phyloP scores from a whole-genome alignment of 2,797 vertebrate species.

The Girardinus metallicus region DNA sequence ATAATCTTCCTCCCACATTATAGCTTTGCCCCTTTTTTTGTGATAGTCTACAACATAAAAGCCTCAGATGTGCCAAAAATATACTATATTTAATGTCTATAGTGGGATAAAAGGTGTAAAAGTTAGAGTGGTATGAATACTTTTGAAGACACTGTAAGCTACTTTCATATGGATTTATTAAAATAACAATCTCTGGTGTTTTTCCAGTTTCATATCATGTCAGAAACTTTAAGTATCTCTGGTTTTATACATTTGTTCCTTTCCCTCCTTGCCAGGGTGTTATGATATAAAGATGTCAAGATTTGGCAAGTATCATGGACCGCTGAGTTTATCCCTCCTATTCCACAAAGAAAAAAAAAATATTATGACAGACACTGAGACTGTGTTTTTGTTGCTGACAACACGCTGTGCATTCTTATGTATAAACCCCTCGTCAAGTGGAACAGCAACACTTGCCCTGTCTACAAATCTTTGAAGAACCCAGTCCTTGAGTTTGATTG shows the following conservation, averaged over 20 bases:
- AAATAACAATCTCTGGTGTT: slow-evolving; percentile 4
- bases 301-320: slow-evolving; percentile 52
- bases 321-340: slow-evolving; percentile 49
- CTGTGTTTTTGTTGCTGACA: slow-evolving; percentile 49
- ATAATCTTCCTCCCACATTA: not conserved
- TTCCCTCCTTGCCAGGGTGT: slow-evolving; percentile 31
- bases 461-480: slow-evolving; percentile 38
- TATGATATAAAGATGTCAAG: slow-evolving; percentile 57
- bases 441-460: slow-evolving; percentile 24
- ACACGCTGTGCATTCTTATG: slow-evolving; percentile 47
- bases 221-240: slow-evolving; percentile 13
- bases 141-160: not conserved
- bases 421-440: slow-evolving; percentile 34
- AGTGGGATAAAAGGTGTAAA: not conserved
- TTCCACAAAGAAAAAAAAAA: slow-evolving; percentile 29
- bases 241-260: slow-evolving; percentile 25
- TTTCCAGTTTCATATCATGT: not conserved
- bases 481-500: slow-evolving; percentile 27
- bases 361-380: slow-evolving; percentile 50
- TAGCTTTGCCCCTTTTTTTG: not conserved
- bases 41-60: not conserved
- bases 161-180: not conserved
- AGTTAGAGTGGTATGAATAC: not conserved
- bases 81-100: not conserved
- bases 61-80: not conserved